Conservation (phyloP, 2,888 invertebrate genomes). For the Dicranocentrus wangi region DNA sequence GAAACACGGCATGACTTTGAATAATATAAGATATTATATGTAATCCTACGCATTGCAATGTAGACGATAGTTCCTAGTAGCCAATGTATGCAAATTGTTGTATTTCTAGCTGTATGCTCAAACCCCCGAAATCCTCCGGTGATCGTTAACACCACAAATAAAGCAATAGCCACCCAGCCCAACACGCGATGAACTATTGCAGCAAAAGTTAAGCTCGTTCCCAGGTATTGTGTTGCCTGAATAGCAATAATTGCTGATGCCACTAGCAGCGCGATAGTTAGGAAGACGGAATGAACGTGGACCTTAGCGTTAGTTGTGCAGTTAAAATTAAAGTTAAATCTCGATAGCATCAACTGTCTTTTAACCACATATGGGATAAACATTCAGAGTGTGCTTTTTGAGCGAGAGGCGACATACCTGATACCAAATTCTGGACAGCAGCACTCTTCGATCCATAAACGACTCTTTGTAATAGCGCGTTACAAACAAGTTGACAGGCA, state of each 20-base stretch:
- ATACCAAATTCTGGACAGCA: slow-evolving; percentile 29
- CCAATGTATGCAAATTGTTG: slow-evolving; percentile 33
- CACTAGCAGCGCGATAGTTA: neutral
- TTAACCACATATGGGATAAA: neutral
- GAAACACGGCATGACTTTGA: neutral
- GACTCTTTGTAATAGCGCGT: slow-evolving; percentile 48
- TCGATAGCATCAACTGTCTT: neutral
- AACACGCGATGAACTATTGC: neutral
- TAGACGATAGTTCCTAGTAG: neutral
- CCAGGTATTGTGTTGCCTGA: neutral
- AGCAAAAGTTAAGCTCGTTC: neutral
- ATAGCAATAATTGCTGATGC: neutral
- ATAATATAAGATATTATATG: neutral
- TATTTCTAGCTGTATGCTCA: neutral
- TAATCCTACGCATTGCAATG: slow-evolving; percentile 9
- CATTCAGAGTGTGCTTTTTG: too few species aligned
- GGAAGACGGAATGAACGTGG: neutral
- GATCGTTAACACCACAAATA: neutral
- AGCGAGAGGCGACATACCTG: neutral
- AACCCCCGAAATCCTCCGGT: neutral
- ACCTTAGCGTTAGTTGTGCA: slow-evolving; percentile 19
- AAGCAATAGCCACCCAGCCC: neutral
- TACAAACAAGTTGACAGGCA: slow-evolving; percentile 29
- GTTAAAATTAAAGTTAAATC: neutral
- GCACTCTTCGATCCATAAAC: slow-evolving; percentile 25